Conservation (phyloP, 2,888 invertebrate species). For the Brassicogethes aeneus region DNA sequence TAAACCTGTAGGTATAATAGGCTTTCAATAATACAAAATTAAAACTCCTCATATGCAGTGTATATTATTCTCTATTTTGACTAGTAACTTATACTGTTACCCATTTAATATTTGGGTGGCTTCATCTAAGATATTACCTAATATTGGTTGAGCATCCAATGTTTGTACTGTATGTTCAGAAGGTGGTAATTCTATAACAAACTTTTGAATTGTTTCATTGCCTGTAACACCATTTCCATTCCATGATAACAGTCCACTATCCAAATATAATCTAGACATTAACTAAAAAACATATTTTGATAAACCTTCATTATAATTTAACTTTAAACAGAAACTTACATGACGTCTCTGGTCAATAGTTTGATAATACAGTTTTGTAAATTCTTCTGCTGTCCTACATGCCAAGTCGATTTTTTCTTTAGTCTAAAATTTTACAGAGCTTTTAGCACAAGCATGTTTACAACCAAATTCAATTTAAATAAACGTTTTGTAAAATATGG, state of each 20-base stretch:
- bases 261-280: constrained; percentile 73
- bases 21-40: too few species aligned
- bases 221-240: constrained; percentile 83
- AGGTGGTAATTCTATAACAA: constrained; percentile 72
- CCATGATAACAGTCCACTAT: constrained; percentile 80
- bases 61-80: too few species aligned
- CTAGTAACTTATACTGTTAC: too few species aligned
- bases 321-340: constrained; percentile 40
- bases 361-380: constrained; percentile 83
- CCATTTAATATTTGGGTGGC: too few species aligned
- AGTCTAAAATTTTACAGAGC: too few species aligned
- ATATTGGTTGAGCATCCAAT: constrained; percentile 81
- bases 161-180: constrained; percentile 70
- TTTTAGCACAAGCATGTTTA: too few species aligned
- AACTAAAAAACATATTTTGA: constrained; percentile 41
- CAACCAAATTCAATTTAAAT: too few species aligned
- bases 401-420: constrained; percentile 69
- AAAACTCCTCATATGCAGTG: too few species aligned
- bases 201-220: constrained; percentile 75
- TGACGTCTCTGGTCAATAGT: constrained; percentile 80
- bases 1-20: too few species aligned
- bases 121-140: constrained; percentile 40
- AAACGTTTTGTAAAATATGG: too few species aligned
- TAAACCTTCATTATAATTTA: background rate
- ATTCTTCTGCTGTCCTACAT: constrained; percentile 78